Base-by-base conservation (phyloP, 2,888 invertebrate species). In the Morpho helenor region DNA sequence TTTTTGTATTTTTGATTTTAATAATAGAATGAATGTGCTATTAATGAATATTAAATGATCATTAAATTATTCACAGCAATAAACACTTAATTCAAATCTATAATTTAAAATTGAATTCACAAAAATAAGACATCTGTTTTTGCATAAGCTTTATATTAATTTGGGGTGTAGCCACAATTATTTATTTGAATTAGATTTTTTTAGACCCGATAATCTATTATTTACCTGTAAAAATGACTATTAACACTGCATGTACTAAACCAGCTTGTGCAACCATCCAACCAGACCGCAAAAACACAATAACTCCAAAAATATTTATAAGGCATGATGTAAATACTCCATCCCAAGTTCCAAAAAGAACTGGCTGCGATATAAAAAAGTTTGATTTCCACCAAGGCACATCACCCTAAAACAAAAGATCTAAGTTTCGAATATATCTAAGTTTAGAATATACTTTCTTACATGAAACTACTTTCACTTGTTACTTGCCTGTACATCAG, bases 301-400 rank as follows among this genome's bases (percentile, higher is more conserved):
- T 98, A 0, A 99, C 98, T 75, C 99, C 98, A 90, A 99, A 98
- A 60, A 99, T 97, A 85, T 99, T 99, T 76, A 99, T 98, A 73
- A 99, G 94, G 79, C 98, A 98, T 54, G 98, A 98, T 57, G 98
- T 98, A 80, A 98, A 99, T 7, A 99, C 99, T 65, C 99, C 99
- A 87, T 99, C 99, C 97, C 97, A 99, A 1, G 98, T 98, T 9
- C 99, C 98, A 91, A 99, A 99, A 54, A 98, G 90, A 56, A 98
- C 96, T 43, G 98, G 98, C 82, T 98, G 97, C 42, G 97, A 97
- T 84, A 99, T 95, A 79, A 99, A 98, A 85, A 99, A 98, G 79
- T 98, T 98, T 41, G 97, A 95, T 85, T 97, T 96, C 98, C 98
- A 98, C 98, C 98, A 98, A 53, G 97, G 96, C 67, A 94, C 94